Evolutionary conservation across 2,113 vertebrate species (phyloP), one percentile per base, ranked within the genome.

Genomic region (Atherinomorus stipes): DNA sequence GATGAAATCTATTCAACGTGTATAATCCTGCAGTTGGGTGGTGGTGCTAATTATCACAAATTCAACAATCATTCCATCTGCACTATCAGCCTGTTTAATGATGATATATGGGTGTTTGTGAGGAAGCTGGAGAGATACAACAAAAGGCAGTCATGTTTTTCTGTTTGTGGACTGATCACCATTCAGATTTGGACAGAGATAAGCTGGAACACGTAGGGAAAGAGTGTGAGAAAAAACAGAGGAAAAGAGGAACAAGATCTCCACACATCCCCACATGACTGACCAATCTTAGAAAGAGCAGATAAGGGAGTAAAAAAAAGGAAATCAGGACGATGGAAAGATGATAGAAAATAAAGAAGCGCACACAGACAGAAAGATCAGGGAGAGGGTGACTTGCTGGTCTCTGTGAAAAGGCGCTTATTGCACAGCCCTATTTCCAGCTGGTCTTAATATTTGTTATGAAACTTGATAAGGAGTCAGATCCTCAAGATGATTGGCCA

Each of bases 381-480:
- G 26, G 15, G 2, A 66, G 42, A 31, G 37, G 63, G 56, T 67
- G 47, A 68, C 23, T 13, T 13, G 23, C 0, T 0, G 49, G 16
- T 40, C 68, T 59, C 7, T n/a, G 57, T 13, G 71, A 47, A 22
- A n/a, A 52, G 10, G 37, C 64, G 40, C 37, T 69, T 28, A 22
- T 19, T 16, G 45, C 13, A 18, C 25, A 37, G 23, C 59, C 19
- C 57, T 70, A 49, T 63, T 80, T 86, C 70, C 66, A 88, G 78
- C 50, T 71, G 59, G 59, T 40, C 51, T 64, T 68, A 25, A 81
- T 70, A 69, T 81, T 90, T 84, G 54, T 83, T 68, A 66, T 57
- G 83, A 85, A 85, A 88, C 81, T 53, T 65, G 71, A 89, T 88
- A 69, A 78, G 69, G 50, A 87, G 44, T 51, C 75, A 66, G 81